Conservation (phyloP, 2,888 invertebrate genomes). For the Abrostola triplasia region DNA sequence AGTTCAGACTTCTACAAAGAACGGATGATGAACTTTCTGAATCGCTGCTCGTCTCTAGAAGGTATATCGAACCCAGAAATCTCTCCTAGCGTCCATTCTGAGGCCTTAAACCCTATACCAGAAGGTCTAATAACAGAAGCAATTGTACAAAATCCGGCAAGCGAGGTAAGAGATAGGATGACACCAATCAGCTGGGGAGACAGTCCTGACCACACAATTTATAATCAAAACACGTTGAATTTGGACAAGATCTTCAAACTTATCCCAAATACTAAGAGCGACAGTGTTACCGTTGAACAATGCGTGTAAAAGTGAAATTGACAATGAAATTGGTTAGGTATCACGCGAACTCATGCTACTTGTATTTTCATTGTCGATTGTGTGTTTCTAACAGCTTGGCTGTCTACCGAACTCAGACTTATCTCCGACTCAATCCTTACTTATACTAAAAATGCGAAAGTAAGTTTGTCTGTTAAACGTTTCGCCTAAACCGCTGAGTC, state of each 20-base stretch:
- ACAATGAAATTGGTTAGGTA: conserved; percentile 28
- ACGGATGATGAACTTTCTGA: conserved; percentile 82
- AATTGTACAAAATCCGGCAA: conserved; percentile 45
- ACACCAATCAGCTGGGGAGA: conserved; percentile 84
- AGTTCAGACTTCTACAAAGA: conserved; percentile 84
- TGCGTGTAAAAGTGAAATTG: conserved; percentile 42
- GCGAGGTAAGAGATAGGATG: conserved; percentile 56
- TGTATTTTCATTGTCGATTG: conserved; percentile 18
- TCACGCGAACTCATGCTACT: conserved; percentile 30
- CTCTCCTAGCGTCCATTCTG: conserved; percentile 75
- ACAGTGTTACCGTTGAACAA: conserved; percentile 45
- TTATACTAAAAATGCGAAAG: too few relatives aligned
- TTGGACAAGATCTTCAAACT: conserved; percentile 82
- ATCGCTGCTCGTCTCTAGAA: conserved; percentile 78
- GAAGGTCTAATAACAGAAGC: conserved; percentile 67
- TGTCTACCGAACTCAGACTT: conserved; percentile 16
- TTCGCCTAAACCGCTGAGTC: too few relatives aligned
- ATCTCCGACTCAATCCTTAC: not conserved
- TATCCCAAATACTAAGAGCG: conserved; percentile 58
- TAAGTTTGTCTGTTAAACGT: too few relatives aligned
- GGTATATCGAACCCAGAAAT: conserved; percentile 75
- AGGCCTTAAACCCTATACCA: conserved; percentile 74
- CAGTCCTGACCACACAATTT: conserved; percentile 77
- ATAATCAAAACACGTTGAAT: conserved; percentile 83
- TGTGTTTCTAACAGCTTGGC: conserved; percentile 14